Evolutionary conservation across 2,888 invertebrate species (phyloP).

Genomic region (Apamea sordens): DNA sequence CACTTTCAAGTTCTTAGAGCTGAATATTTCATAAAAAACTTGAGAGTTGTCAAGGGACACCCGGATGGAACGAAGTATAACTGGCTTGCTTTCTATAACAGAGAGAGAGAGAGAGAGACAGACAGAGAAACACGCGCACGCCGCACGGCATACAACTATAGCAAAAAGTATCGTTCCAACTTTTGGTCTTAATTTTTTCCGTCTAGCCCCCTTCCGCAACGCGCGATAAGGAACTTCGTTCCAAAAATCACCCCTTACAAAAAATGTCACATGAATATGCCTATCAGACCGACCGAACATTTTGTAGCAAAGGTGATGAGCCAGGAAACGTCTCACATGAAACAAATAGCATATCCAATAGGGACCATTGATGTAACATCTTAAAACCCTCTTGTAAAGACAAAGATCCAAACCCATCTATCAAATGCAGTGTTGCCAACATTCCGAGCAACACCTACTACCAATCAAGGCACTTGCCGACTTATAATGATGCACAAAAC

Average conservation of each 20-base stretch:
- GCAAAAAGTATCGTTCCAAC: too few species aligned
- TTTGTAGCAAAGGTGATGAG: not conserved
- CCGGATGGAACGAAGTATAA: too few species aligned
- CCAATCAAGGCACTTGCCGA: conserved; percentile 43
- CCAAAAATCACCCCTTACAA: too few species aligned
- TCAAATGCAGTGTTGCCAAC: conserved; percentile 35
- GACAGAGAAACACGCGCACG: too few species aligned
- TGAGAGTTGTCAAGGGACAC: too few species aligned
- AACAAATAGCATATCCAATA: not conserved
- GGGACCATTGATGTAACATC: not conserved
- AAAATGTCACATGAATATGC: not conserved
- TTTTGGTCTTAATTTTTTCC: too few species aligned
- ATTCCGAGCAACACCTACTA: conserved; percentile 49
- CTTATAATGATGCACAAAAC: conserved; percentile 62
- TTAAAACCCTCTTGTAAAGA: not conserved
- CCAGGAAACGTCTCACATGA: not conserved
- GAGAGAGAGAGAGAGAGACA: too few species aligned
- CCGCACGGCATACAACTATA: too few species aligned
- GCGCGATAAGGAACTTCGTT: too few species aligned
- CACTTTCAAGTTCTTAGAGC: not conserved
- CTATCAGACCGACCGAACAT: fast-evolving
- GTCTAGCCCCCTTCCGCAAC: too few species aligned
- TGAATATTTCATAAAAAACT: too few species aligned
- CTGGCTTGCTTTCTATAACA: too few species aligned
- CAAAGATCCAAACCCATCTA: conserved; percentile 6